These are phyloP conservation scores for Ophioninae sp. DNA, from an alignment of 2,888 invertebrate genomes.

Conservation along the genomic window DNA sequence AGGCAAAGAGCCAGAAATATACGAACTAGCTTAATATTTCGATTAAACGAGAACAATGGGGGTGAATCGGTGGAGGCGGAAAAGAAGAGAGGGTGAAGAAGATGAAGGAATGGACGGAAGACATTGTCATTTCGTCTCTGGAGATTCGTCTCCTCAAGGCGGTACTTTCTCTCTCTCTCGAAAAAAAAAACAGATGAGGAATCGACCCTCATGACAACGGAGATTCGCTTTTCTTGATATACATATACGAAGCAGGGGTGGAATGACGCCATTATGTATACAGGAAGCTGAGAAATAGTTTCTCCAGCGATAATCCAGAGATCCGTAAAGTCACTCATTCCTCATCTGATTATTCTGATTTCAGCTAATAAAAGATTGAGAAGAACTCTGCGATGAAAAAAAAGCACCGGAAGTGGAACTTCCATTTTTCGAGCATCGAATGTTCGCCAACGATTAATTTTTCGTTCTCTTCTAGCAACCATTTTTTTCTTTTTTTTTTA, in stretches of 20 bases:
- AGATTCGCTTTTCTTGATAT: background rate
- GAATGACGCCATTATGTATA: constrained; percentile 1
- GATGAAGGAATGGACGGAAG: constrained; percentile 33
- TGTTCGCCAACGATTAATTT: constrained; percentile 9
- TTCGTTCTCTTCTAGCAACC: background rate
- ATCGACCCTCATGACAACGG: constrained; percentile 26
- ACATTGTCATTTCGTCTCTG: constrained; percentile 41
- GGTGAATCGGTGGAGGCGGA: constrained; percentile 47
- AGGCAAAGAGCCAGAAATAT: constrained; percentile 54
- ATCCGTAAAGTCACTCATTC: constrained; percentile 34
- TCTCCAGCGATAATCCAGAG: constrained; percentile 13
- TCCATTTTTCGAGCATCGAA: background rate
- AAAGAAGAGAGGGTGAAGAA: background rate
- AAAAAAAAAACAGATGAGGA: constrained; percentile 5
- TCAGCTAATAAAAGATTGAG: constrained; percentile 45
- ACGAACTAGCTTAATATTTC: constrained; percentile 70
- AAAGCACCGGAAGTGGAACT: background rate
- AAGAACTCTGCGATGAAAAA: constrained; percentile 16
- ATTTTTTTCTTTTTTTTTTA: background rate
- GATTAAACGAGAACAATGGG: constrained; percentile 74
- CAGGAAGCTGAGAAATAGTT: background rate
- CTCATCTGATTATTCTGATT: constrained; percentile 54
- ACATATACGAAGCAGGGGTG: background rate
- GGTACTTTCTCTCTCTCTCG: constrained; percentile 31
- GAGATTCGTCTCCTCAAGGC: constrained; percentile 25